Evolutionary conservation across 2,888 invertebrate genomes (phyloP).

Genomic region (Tipula vernalis): DNA sequence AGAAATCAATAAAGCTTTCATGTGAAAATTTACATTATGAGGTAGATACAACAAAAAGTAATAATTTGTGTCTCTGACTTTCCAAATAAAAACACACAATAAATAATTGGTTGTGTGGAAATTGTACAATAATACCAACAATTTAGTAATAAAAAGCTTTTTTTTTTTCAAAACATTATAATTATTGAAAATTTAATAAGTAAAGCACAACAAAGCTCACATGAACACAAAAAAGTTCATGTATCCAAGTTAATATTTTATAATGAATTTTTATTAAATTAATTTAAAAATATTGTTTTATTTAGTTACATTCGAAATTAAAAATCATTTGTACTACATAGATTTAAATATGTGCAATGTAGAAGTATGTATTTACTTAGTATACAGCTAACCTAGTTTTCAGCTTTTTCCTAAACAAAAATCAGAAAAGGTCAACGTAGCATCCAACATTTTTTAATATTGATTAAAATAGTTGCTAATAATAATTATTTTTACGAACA

Average conservation of each 20-base stretch:
- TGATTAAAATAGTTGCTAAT: no score
- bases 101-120: not conserved
- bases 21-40: not conserved
- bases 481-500: no score
- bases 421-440: not conserved
- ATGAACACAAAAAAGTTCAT: not conserved
- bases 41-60: not conserved
- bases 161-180: not conserved
- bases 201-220: not conserved
- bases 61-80: not conserved
- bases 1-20: not conserved
- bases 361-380: not conserved
- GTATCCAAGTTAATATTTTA: not conserved
- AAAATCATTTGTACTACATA: not conserved
- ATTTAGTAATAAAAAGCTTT: not conserved
- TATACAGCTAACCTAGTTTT: not conserved
- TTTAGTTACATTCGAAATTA: not conserved
- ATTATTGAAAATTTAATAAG: not conserved
- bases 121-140: not conserved
- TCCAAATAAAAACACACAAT: not conserved
- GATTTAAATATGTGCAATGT: not conserved
- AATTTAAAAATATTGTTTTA: not conserved
- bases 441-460: not conserved
- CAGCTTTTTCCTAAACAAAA: not conserved
- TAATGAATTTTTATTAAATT: not conserved